phyloP scores from a whole-genome alignment of 2,888 invertebrate species.

The Choristoneura rosaceana region DNA sequence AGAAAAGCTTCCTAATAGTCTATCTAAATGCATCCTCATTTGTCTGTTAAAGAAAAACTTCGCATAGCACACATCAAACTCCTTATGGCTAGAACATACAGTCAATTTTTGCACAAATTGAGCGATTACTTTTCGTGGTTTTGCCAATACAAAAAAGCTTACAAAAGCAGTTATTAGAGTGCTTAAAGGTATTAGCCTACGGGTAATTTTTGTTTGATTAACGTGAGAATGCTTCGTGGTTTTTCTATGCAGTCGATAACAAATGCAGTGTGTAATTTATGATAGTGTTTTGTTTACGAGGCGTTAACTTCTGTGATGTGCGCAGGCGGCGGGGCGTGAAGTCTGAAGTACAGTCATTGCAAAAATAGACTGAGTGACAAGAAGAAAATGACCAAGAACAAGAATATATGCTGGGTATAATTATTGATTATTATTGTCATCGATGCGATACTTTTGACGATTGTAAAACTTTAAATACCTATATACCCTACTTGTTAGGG shows the following conservation, averaged over 20 bases:
- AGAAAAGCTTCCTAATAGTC: conserved; percentile 25
- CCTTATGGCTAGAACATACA: background rate
- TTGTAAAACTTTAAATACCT: too few species aligned
- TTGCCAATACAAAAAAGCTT: background rate
- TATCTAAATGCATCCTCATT: conserved; percentile 32
- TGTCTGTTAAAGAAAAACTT: conserved; percentile 16
- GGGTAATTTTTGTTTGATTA: background rate
- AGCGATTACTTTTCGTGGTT: background rate
- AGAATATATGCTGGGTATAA: background rate
- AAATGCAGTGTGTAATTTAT: conserved; percentile 55
- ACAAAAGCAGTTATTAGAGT: background rate
- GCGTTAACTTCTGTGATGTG: conserved; percentile 50
- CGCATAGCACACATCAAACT: background rate
- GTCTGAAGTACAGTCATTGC: conserved; percentile 33
- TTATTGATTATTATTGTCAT: too few species aligned
- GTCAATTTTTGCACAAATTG: background rate
- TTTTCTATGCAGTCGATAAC: conserved; percentile 47
- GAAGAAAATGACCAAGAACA: background rate
- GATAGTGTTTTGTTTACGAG: conserved; percentile 62
- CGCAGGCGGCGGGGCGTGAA: conserved; percentile 52
- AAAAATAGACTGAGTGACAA: conserved; percentile 28
- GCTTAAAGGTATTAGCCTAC: background rate
- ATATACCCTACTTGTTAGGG: too few species aligned
- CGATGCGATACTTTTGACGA: too few species aligned
- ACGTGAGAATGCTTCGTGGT: conserved; percentile 6